These are phyloP conservation scores for Chrysolina haemoptera DNA, from an alignment of 2,888 invertebrate species.

Conservation along the genomic window DNA sequence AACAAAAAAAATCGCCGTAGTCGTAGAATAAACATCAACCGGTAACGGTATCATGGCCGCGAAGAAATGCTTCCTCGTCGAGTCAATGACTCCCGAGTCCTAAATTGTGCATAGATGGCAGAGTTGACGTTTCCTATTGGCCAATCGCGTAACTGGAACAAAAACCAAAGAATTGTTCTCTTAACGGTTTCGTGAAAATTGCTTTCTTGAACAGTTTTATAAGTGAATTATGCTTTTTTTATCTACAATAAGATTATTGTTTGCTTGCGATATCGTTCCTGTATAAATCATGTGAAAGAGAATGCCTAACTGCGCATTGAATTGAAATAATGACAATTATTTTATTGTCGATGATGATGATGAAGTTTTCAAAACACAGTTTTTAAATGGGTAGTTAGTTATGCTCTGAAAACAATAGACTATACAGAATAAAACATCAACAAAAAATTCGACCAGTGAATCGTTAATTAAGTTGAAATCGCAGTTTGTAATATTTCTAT, in stretches of 20 bases:
- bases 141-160: slow-evolving; percentile 35
- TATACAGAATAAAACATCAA: too few species aligned
- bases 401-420: too few species aligned
- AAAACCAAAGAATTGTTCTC: slow-evolving; percentile 32
- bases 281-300: not conserved
- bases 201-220: not conserved
- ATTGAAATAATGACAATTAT: not conserved
- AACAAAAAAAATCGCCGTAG: slow-evolving; percentile 23
- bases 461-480: too few species aligned
- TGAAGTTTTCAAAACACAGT: not conserved
- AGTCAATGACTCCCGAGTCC: slow-evolving; percentile 55
- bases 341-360: not conserved
- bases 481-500: too few species aligned
- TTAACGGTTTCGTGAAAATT: slow-evolving; percentile 2
- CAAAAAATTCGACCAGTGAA: too few species aligned
- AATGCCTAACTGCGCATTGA: slow-evolving; percentile 14
- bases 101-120: slow-evolving; percentile 47
- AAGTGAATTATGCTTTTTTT: slow-evolving; percentile 7
- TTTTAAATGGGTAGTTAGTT: not conserved
- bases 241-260: not conserved
- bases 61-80: slow-evolving; percentile 55
- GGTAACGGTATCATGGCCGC: slow-evolving; percentile 57
- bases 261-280: not conserved
- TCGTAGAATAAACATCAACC: slow-evolving; percentile 29
- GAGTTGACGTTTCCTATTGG: slow-evolving; percentile 37